Base-by-base conservation (phyloP, 2,113 vertebrate genomes). In the Lycocorax pyrrhopterus region DNA sequence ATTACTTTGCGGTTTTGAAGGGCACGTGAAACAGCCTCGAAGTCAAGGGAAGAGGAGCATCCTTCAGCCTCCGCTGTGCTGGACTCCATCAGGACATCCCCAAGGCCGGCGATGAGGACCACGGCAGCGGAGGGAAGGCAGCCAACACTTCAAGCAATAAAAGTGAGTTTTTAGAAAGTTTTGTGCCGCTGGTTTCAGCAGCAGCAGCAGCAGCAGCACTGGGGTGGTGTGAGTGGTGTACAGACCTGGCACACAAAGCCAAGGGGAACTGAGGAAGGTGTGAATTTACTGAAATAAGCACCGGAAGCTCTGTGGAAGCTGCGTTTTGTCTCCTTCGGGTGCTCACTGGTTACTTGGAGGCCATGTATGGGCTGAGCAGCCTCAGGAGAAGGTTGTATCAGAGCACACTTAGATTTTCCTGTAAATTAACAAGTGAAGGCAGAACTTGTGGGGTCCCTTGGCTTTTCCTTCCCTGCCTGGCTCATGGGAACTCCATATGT, bases 41-140 rank as follows among this genome's bases (percentile, higher is more conserved):
- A 59, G 32, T 4, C 2, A 6, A 22, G 64, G 35, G 37, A 41
- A 18, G 35, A 94, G 68, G 55, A 90, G 63, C 51, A 33, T 30
- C 59, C 47, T 51, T 79, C 27, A 27, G 25, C 22, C n/a, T 62
- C 17, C 4, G 2, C 30, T 29, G 52, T 46, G 35, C 84, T 81
- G 8, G 66, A 67, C 11, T 37, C 63, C 67, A 16, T 10, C 63
- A 41, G 63, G 56, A 47, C 68, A 27, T 33, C 44, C 59, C 46
- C 43, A 13, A 12, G 55, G 64, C 18, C 0, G 3, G 51, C 0
- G 0, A 4, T 19, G 75, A 74, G 39, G 46, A 41, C 25, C 17
- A 25, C 6, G 39, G 11, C 64, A 23, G 85, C 0, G 1, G 35
- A 27, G 49, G 39, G 75, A 17, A 47, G 56, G 67, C 86, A 72